phyloP scores from a whole-genome alignment of 2,797 vertebrate genomes.

The Nannoperca australis region DNA sequence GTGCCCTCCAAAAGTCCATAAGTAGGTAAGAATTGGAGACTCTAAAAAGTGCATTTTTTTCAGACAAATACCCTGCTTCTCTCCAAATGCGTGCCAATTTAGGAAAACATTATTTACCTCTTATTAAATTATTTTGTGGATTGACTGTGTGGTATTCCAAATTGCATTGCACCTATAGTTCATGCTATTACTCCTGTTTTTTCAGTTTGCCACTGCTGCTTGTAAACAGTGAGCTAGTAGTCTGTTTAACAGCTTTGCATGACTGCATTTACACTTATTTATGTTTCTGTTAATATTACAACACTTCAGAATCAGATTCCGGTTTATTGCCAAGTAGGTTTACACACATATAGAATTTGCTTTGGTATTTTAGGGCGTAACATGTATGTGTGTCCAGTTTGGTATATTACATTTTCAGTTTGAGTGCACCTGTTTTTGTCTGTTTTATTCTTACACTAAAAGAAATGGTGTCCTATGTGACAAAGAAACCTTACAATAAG shows the following conservation, averaged over 20 bases:
- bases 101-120: background rate
- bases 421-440: no score
- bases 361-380: no score
- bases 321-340: no score
- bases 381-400: background rate
- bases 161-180: background rate
- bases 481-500: background rate
- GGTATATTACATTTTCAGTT: background rate
- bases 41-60: no score
- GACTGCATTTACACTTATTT: background rate
- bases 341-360: no score
- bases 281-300: background rate
- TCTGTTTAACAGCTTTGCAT: background rate
- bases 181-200: background rate
- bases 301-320: background rate
- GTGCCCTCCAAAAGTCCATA: background rate
- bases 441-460: background rate
- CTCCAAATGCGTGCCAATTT: background rate
- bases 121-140: background rate
- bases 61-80: no score
- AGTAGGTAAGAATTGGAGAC: background rate
- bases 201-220: background rate
- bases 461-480: no score
- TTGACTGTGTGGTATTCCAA: background rate
- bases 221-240: background rate